Percentiles rank a stretch among this genome's conserved stretches.
Conservation (phyloP, 2,888 invertebrate species). For the Ypsolopha scabrella region DNA sequence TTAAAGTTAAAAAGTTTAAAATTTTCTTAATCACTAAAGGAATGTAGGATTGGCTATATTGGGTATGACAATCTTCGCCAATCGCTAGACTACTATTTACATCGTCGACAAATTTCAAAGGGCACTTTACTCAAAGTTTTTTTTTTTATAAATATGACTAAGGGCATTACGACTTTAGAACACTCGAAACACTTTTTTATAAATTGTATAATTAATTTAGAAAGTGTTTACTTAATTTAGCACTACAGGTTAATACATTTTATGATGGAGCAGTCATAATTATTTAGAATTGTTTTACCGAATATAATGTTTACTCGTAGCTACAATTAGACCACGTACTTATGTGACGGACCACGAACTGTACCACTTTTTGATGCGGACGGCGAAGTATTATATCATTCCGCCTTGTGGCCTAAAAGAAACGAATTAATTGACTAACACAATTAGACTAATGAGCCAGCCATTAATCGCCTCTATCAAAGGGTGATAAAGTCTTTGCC, state of each 20-base stretch:
- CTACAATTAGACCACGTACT: no score
- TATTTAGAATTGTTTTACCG: constrained; percentile 3
- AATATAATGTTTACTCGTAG: no score
- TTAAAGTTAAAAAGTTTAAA: background rate
- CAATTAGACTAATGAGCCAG: no score
- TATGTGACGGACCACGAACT: no score
- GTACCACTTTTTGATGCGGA: no score
- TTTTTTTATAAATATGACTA: background rate
- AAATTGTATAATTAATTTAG: background rate
- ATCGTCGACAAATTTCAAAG: background rate
- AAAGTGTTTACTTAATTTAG: background rate
- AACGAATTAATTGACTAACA: no score
- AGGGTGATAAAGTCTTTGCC: no score
- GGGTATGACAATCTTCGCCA: background rate
- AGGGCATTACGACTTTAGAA: no score
- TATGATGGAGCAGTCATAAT: constrained; percentile 1
- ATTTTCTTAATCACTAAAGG: constrained; percentile 51
- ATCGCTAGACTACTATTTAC: background rate
- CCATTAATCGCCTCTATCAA: no score
- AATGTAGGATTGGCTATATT: constrained; percentile 38
- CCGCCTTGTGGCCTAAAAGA: no score
- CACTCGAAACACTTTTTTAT: background rate
- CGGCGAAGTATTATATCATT: no score
- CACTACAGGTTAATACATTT: constrained; percentile 3
- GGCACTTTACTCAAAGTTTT: constrained; percentile 1